Conservation (phyloP, 2,888 invertebrate genomes). For the Hyposoter dolosus region DNA sequence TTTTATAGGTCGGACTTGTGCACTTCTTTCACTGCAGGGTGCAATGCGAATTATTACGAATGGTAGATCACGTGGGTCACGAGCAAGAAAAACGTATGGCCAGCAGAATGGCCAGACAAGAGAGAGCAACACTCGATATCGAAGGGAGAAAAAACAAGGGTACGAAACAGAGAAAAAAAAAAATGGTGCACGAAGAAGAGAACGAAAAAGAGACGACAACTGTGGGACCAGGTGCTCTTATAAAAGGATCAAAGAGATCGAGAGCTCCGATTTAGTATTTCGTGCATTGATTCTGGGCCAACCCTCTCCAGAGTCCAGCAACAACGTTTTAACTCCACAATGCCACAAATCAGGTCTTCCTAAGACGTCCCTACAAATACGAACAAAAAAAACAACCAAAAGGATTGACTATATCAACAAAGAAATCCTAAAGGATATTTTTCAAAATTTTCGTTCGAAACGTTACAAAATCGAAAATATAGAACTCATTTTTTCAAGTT, state of each 20-base stretch:
- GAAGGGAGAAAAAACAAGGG: constrained; percentile 38
- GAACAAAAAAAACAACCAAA: constrained; percentile 8
- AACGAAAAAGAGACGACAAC: constrained; percentile 50
- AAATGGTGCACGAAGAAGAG: constrained; percentile 25
- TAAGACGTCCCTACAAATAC: constrained; percentile 22
- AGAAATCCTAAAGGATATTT: not conserved
- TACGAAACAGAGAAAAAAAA: constrained; percentile 19
- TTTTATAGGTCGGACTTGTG: constrained; percentile 44
- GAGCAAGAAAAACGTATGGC: constrained; percentile 22
- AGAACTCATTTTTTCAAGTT: not conserved
- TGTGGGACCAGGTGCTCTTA: constrained; percentile 65
- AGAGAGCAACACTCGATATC: constrained; percentile 10
- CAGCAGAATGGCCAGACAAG: constrained; percentile 25
- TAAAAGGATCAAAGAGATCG: constrained; percentile 71
- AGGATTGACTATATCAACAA: constrained; percentile 25
- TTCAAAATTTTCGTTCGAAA: not conserved
- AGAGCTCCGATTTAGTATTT: constrained; percentile 63
- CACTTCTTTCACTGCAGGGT: constrained; percentile 59
- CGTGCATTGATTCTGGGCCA: constrained; percentile 60
- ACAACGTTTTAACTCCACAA: constrained; percentile 55
- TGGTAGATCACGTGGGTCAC: constrained; percentile 43
- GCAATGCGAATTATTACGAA: constrained; percentile 68
- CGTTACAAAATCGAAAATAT: not conserved
- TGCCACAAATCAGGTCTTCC: constrained; percentile 51
- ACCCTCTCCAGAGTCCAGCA: constrained; percentile 60